phyloP scores from a whole-genome alignment of 53 echinoderm and acorn worm species.

The Apostichopus leukothele region DNA sequence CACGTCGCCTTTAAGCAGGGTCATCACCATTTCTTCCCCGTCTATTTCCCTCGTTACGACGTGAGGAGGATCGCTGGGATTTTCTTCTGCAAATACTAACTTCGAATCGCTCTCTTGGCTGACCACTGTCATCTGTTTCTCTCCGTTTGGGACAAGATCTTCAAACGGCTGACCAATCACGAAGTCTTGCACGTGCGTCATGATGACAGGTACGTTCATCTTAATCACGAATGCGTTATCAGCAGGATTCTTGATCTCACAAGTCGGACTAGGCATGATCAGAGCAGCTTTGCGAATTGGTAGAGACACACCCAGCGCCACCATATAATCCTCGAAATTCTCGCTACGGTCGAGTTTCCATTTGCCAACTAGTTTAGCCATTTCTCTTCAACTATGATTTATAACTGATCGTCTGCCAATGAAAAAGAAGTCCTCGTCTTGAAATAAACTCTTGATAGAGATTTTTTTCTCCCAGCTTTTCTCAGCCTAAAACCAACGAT shows the following conservation, averaged over 20 bases:
- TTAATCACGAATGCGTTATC: slow-evolving; percentile 73
- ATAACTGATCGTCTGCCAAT: not conserved
- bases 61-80: slow-evolving; percentile 74
- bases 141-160: slow-evolving; percentile 83
- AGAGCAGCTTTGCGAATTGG: slow-evolving; percentile 80
- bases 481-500: too few species aligned
- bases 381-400: not conserved
- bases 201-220: slow-evolving; percentile 96
- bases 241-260: slow-evolving; percentile 64
- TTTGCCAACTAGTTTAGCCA: slow-evolving; percentile 76
- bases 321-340: slow-evolving; percentile 91
- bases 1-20: slow-evolving; percentile 72
- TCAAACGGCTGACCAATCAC: slow-evolving; percentile 77
- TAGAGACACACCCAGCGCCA: slow-evolving; percentile 79
- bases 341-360: slow-evolving; percentile 93
- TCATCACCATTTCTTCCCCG: slow-evolving; percentile 90
- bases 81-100: slow-evolving; percentile 71
- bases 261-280: slow-evolving; percentile 84
- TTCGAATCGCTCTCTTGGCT: slow-evolving; percentile 73
- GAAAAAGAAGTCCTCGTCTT: too few species aligned
- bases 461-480: too few species aligned
- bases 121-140: slow-evolving; percentile 79
- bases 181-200: slow-evolving; percentile 89
- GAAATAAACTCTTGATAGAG: too few species aligned
- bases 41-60: slow-evolving; percentile 81